Conservation (phyloP, 2,888 invertebrate species). For the Torymus texanus region DNA sequence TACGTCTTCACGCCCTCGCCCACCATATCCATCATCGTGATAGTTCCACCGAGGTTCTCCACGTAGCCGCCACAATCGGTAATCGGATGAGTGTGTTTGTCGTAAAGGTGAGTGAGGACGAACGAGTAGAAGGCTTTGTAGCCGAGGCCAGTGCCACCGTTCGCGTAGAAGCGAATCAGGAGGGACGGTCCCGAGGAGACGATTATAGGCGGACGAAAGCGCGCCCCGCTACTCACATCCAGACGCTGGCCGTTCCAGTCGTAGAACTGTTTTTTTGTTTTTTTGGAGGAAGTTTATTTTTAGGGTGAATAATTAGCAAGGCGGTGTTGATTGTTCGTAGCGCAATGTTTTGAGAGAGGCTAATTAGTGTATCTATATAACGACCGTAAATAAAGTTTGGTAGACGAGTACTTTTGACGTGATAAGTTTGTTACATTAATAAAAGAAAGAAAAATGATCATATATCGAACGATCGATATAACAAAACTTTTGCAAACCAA, state of each 20-base stretch:
- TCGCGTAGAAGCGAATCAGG: constrained; percentile 82
- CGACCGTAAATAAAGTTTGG: too few species aligned
- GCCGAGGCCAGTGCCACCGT: constrained; percentile 81
- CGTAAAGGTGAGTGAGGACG: constrained; percentile 70
- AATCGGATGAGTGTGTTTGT: constrained; percentile 71
- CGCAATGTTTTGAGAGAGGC: too few species aligned
- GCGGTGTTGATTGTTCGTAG: too few species aligned
- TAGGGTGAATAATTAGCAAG: too few species aligned
- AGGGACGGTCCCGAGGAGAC: constrained; percentile 81
- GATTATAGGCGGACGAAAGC: constrained; percentile 83
- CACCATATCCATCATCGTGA: constrained; percentile 86
- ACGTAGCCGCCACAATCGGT: constrained; percentile 84
- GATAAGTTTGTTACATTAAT: too few species aligned
- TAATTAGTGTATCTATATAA: too few species aligned
- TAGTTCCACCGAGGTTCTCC: constrained; percentile 82
- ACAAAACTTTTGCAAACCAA: too few species aligned
- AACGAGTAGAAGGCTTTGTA: constrained; percentile 81
- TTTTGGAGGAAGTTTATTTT: too few species aligned
- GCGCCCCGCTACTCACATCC: constrained; percentile 80
- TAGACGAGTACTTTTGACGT: too few species aligned
- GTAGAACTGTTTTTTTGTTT: constrained; percentile 76
- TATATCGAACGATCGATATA: too few species aligned
- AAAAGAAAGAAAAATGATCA: too few species aligned
- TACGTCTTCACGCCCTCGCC: constrained; percentile 78
- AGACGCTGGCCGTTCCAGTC: constrained; percentile 82